Conservation (phyloP, 2,797 vertebrate species). For the Ctenopoma kingsleyae region DNA sequence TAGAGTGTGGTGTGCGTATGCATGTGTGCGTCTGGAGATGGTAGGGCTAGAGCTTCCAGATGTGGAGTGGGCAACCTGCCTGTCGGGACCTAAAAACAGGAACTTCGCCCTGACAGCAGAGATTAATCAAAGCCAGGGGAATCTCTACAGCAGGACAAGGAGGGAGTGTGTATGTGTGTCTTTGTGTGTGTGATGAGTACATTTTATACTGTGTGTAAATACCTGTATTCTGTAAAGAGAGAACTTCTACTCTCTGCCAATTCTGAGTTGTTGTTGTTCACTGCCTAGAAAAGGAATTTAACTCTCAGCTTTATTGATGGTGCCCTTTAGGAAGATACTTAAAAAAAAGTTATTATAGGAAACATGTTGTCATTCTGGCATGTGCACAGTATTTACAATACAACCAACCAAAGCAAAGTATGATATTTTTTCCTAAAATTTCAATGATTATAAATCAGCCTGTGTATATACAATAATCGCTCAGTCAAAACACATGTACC, state of each 20-base stretch:
- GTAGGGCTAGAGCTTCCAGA: constrained; percentile 83
- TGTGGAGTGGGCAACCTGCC: constrained; percentile 85
- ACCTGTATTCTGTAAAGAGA: constrained; percentile 46
- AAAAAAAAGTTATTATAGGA: constrained; percentile 54
- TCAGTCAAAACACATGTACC: constrained; percentile 72
- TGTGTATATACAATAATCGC: constrained; percentile 78
- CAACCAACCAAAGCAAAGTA: constrained; percentile 55
- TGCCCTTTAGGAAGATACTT: constrained; percentile 64
- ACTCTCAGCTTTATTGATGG: constrained; percentile 65
- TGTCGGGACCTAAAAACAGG: constrained; percentile 81
- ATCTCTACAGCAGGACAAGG: constrained; percentile 68
- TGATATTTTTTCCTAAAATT: constrained; percentile 56
- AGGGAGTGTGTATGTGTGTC: constrained; percentile 47
- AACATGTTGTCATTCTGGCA: constrained; percentile 69
- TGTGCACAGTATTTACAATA: constrained; percentile 66
- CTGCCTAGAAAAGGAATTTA: constrained; percentile 58
- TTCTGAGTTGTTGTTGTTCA: constrained; percentile 65
- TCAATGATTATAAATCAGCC: constrained; percentile 74
- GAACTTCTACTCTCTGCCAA: constrained; percentile 51
- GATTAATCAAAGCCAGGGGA: constrained; percentile 84
- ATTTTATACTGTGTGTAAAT: constrained; percentile 52
- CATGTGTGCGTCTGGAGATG: constrained; percentile 44
- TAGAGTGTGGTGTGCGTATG: constrained; percentile 23
- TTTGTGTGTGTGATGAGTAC: constrained; percentile 17
- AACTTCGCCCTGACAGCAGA: constrained; percentile 80